phyloP scores from a whole-genome alignment of 2,888 invertebrate species.

The Perizoma affinitatum region DNA sequence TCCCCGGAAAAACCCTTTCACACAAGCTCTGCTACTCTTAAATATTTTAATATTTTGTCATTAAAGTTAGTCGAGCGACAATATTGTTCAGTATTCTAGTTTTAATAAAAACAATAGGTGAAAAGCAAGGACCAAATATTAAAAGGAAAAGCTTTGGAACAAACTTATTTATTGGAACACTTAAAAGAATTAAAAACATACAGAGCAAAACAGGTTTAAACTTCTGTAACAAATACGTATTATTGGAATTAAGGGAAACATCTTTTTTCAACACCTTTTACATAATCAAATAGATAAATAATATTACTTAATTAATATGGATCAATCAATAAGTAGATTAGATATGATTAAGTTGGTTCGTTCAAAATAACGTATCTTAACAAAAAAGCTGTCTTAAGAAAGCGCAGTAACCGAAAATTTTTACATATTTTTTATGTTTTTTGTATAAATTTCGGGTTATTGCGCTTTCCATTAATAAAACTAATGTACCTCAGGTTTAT shows the following conservation, averaged over 20 bases:
- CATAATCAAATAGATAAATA: neutral
- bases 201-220: conserved; percentile 12
- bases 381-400: neutral
- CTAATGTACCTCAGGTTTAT: conserved; percentile 66
- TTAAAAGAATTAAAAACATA: conserved; percentile 20
- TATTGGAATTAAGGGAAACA: neutral
- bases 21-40: too few species aligned
- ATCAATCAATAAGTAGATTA: neutral
- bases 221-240: conserved; percentile 5
- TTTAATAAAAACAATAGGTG: too few species aligned
- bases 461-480: conserved; percentile 6
- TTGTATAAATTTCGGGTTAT: conserved; percentile 2
- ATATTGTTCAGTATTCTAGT: too few species aligned
- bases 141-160: conserved; percentile 10
- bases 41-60: too few species aligned
- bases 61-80: too few species aligned
- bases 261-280: neutral
- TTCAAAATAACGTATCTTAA: too few species aligned
- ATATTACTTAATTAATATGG: neutral
- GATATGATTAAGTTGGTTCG: neutral
- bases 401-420: neutral
- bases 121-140: conserved; percentile 3
- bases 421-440: too few species aligned
- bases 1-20: too few species aligned
- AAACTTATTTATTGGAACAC: conserved; percentile 15